Evolutionary conservation across 2,797 vertebrate species (phyloP).

Genomic region (Sarcophilus harrisii): DNA sequence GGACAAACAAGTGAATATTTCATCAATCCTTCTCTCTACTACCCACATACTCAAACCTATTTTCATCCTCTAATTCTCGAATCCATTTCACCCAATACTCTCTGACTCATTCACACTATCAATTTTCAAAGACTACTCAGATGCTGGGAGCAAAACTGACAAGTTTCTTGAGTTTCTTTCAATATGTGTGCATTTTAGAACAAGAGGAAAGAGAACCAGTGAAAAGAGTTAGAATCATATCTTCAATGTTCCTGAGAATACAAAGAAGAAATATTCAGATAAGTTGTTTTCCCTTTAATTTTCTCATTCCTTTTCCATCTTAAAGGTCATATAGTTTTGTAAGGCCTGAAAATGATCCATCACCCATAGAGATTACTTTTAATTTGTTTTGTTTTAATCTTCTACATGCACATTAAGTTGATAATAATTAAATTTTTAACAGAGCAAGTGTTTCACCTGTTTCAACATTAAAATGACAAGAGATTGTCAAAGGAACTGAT

Average conservation of each 20-base stretch:
- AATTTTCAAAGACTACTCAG: conserved; percentile 29
- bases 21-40: neutral
- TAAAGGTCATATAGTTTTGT: neutral
- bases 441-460: neutral
- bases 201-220: neutral
- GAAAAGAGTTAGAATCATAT: neutral
- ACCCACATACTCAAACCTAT: neutral
- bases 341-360: neutral
- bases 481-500: neutral
- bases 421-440: neutral
- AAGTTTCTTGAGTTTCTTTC: neutral
- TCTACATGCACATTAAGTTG: neutral
- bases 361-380: neutral
- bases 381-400: neutral
- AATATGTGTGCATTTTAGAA: rapidly evolving
- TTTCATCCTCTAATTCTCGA: conserved; percentile 44
- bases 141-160: neutral
- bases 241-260: neutral
- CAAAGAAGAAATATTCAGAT: neutral
- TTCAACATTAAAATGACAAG: neutral
- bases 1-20: conserved; percentile 57
- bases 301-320: neutral
- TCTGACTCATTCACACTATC: neutral
- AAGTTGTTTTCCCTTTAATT: neutral
- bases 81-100: neutral